These are phyloP conservation scores for Polydrusus cervinus DNA, from an alignment of 2,888 invertebrate species.

Conservation along the genomic window DNA sequence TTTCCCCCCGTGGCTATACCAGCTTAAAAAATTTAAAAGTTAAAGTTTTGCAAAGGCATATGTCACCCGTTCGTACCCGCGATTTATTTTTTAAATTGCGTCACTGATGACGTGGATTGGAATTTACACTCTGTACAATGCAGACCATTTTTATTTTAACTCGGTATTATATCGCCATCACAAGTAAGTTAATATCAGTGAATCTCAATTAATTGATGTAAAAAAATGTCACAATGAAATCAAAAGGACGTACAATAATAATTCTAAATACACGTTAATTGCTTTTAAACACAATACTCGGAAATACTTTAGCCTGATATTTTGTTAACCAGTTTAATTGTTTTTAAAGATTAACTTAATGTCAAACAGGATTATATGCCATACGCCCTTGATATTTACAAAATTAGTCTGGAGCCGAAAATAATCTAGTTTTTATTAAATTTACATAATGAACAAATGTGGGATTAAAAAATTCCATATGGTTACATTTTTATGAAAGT, in stretches of 20 bases:
- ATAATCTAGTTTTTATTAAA: slow-evolving; percentile 7
- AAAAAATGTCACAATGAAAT: slow-evolving; percentile 8
- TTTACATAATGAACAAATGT: slow-evolving; percentile 12
- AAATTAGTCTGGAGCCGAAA: slow-evolving; percentile 37
- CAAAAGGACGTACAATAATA: slow-evolving; percentile 1
- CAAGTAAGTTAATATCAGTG: too few relatives aligned
- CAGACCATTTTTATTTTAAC: too few relatives aligned
- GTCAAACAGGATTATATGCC: slow-evolving; percentile 41
- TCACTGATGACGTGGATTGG: too few relatives aligned
- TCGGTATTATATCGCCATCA: too few relatives aligned
- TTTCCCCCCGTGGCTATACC: too few relatives aligned
- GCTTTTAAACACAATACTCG: slow-evolving; percentile 37
- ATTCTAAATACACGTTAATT: slow-evolving; percentile 15
- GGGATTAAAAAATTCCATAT: slow-evolving; percentile 1
- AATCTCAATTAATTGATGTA: not conserved
- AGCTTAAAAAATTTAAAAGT: too few relatives aligned
- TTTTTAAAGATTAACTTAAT: slow-evolving; percentile 44
- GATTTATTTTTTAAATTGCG: too few relatives aligned
- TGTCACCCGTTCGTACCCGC: too few relatives aligned
- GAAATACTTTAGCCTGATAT: slow-evolving; percentile 33
- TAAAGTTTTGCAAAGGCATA: too few relatives aligned
- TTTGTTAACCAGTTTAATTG: slow-evolving; percentile 44
- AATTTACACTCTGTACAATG: too few relatives aligned
- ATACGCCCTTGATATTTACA: slow-evolving; percentile 45
- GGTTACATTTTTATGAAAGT: not conserved